Conservation (phyloP, 1,140 invertebrate species). For the Aculops lycopersici region DNA sequence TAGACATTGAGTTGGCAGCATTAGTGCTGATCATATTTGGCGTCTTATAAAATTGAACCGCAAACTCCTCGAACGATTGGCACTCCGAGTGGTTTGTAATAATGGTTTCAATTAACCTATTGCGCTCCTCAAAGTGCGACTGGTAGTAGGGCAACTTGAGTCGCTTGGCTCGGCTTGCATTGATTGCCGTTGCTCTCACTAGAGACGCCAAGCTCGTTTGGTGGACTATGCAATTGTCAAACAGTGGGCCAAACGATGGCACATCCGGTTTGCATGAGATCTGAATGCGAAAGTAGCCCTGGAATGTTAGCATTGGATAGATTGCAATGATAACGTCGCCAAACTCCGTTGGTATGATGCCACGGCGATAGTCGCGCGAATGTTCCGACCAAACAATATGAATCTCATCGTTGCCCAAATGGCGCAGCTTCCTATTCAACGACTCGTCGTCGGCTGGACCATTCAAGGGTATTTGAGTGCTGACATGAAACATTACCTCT, state of each 20-base stretch:
- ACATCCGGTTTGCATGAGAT: conserved; percentile 54
- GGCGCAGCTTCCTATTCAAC: conserved; percentile 63
- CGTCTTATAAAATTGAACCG: conserved; percentile 47
- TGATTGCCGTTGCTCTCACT: conserved; percentile 59
- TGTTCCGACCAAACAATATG: conserved; percentile 99
- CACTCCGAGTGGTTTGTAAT: conserved; percentile 52
- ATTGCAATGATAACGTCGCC: conserved; percentile 92
- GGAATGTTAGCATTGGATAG: conserved; percentile 35
- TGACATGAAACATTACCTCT: conserved; percentile 77
- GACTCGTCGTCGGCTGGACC: conserved; percentile 27
- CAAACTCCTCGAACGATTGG: conserved; percentile 68
- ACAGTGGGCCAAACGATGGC: conserved; percentile 76
- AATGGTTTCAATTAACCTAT: conserved; percentile 50
- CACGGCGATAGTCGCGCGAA: conserved; percentile 62
- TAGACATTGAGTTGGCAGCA: too few relatives aligned
- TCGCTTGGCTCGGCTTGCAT: conserved; percentile 60
- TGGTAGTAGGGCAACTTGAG: conserved; percentile 29
- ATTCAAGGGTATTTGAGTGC: conserved; percentile 76
- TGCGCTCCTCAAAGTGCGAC: conserved; percentile 42
- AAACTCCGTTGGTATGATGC: conserved; percentile 93
- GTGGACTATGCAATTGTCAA: conserved; percentile 66
- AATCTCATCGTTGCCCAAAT: conserved; percentile 92
- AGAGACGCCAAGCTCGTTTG: conserved; percentile 47
- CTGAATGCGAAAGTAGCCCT: conserved; percentile 25
- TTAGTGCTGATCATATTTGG: too few relatives aligned